A percentile compares a stretch with the other conserved stretches of the same genome.
Evolutionary conservation across 2,113 vertebrate species (phyloP).

Genomic region (Leptobrachium ailaonicum): DNA sequence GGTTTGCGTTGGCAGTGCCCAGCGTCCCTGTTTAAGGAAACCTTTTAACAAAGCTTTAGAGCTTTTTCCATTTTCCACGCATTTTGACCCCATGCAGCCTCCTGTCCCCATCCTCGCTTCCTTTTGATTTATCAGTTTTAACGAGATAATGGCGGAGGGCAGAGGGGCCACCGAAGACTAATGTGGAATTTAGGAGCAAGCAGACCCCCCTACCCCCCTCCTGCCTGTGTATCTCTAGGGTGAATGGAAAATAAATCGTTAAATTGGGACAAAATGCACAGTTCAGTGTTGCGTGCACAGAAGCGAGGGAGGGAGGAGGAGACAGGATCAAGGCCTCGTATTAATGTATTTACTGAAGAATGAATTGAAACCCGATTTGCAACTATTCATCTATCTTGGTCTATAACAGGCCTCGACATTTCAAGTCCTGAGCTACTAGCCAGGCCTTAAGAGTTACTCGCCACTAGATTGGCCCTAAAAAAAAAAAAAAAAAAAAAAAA

Average conservation of each 20-base stretch:
- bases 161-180: neutral
- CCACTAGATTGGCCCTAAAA: too few relatives aligned
- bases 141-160: slow-evolving; percentile 30
- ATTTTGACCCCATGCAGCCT: slow-evolving; percentile 19
- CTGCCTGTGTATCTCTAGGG: slow-evolving; percentile 26
- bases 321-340: too few relatives aligned
- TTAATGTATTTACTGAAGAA: too few relatives aligned
- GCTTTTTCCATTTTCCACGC: slow-evolving; percentile 12
- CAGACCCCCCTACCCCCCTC: slow-evolving; percentile 11
- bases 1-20: neutral
- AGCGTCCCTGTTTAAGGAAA: neutral
- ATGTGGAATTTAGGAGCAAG: neutral
- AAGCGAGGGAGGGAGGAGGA: neutral
- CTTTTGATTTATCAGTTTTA: slow-evolving; percentile 44
- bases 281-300: neutral
- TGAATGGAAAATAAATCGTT: slow-evolving; percentile 21
- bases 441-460: too few relatives aligned
- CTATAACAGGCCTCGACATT: too few relatives aligned
- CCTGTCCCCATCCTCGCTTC: slow-evolving; percentile 30
- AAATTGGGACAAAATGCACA: slow-evolving; percentile 26
- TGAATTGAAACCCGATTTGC: too few relatives aligned
- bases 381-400: too few relatives aligned
- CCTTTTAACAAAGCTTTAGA: slow-evolving; percentile 7
- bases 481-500: too few relatives aligned
- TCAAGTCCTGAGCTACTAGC: too few relatives aligned